Evolutionary conservation across 2,888 invertebrate genomes (phyloP), one percentile per base, ranked within the genome.

Genomic region (Antitype chi): DNA sequence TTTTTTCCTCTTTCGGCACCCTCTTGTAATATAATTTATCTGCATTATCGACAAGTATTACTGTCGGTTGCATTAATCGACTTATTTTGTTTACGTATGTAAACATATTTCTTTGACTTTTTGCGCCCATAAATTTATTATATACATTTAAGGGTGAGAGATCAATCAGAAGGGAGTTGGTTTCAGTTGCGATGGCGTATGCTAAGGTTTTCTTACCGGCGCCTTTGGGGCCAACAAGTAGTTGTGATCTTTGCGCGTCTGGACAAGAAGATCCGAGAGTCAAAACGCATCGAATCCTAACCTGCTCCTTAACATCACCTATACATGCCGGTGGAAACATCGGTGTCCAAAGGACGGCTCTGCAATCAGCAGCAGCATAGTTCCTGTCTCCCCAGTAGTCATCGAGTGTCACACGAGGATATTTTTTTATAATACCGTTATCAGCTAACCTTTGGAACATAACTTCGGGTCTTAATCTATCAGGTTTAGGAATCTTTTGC

Each of bases 161-260:
- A 89, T 99, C 98, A 90, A 99, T 98, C 23, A 98, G 92, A 62
- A 98, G 97, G 8, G 98, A 97, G 70, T 98, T 97, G 0, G 98
- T 97, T 94, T 98, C 98, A 3, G 97, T 97, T 84, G 98, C 98
- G 49, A 99, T 96, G 0, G 98, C 98, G 87, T 98, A 97, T 0
- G 97, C 97, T 72, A 99, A 93, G 80, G 98, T 97, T 89, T 97
- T 97, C 93, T 98, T 98, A 0, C 98, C 98, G 55, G 97, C 96
- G 49, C 97, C 97, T 69, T 97, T 95, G 0, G 98, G 97, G 0
- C 98, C 98, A 49, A 97, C 97, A 38, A 99, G 95, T 71, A 98
- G 92, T 38, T 98, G 97, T 0, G 98, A 97, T 91, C 97, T 96
- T 15, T 95, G 93, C 71, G 94, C 95, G 70, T 94, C 92, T 71